phyloP scores from a whole-genome alignment of 2,797 vertebrate species.

The Gymnoscopelus microlampas region DNA sequence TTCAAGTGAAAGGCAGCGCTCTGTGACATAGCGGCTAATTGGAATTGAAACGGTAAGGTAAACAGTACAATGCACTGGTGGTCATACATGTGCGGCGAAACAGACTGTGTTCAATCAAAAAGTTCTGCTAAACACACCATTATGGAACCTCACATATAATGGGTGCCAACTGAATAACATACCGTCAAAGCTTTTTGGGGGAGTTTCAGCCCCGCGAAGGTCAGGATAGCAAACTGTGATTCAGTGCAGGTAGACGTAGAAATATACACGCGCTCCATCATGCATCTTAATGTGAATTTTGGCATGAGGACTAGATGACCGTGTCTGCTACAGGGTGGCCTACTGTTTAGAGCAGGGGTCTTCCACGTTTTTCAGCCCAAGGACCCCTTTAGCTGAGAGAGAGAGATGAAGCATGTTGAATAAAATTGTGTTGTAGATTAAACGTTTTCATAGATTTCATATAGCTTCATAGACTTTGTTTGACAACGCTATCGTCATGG shows the following conservation, averaged over 20 bases:
- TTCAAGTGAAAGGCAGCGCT: slow-evolving; percentile 52
- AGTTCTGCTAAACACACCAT: slow-evolving; percentile 37
- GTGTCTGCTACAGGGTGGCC: neutral
- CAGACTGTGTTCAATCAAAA: slow-evolving; percentile 57
- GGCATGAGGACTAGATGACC: slow-evolving; percentile 1
- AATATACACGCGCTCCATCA: slow-evolving; percentile 13
- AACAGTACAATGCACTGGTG: slow-evolving; percentile 62
- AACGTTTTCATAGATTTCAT: no score
- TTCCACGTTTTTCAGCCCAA: neutral
- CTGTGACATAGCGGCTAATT: slow-evolving; percentile 58
- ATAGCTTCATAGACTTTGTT: no score
- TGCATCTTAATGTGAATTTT: slow-evolving; percentile 8
- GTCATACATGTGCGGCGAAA: slow-evolving; percentile 65
- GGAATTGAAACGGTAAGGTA: slow-evolving; percentile 61
- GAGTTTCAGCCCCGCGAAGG: slow-evolving; percentile 35
- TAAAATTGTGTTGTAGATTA: no score
- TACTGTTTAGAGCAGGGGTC: neutral
- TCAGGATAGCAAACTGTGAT: slow-evolving; percentile 15
- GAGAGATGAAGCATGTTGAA: no score
- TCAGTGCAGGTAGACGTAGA: slow-evolving; percentile 23
- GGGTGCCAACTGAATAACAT: slow-evolving; percentile 45
- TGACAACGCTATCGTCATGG: no score
- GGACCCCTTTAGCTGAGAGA: no score
- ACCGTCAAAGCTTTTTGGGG: slow-evolving; percentile 24
- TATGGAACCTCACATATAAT: slow-evolving; percentile 45